Percentiles rank a stretch among this genome's conserved stretches.
phyloP scores from a whole-genome alignment of 2,113 vertebrate genomes.

The Halichoeres trimaculatus region DNA sequence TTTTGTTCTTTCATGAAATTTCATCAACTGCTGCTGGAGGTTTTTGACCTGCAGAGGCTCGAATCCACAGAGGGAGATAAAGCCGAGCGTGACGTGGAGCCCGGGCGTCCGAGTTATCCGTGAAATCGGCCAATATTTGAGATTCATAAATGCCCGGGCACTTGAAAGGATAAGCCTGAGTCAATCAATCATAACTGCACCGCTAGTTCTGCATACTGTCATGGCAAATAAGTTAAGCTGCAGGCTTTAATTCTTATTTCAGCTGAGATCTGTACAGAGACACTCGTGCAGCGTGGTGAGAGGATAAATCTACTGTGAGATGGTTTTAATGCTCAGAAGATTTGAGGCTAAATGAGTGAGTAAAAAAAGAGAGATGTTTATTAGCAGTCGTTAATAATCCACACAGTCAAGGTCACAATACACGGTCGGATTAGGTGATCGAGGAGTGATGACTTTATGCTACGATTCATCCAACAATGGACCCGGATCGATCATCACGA shows the following conservation, averaged over 20 bases:
- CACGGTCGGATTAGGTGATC: no score
- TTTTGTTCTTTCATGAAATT: constrained; percentile 58
- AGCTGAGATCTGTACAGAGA: constrained; percentile 40
- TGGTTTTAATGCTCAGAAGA: neutral
- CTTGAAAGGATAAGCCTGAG: constrained; percentile 54
- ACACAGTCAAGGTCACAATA: no score
- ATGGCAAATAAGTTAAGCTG: constrained; percentile 50
- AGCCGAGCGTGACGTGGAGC: constrained; percentile 28
- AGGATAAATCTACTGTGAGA: constrained; percentile 23
- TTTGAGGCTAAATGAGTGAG: neutral
- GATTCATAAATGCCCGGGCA: constrained; percentile 46
- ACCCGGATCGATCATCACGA: no score
- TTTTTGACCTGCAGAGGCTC: constrained; percentile 33
- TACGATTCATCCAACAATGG: no score
- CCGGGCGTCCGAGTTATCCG: constrained; percentile 13
- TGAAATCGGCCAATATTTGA: constrained; percentile 67
- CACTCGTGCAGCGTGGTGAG: constrained; percentile 1
- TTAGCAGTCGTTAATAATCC: no score
- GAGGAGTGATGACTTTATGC: no score
- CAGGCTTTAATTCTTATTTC: constrained; percentile 42
- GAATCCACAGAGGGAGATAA: constrained; percentile 31
- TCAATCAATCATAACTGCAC: constrained; percentile 47
- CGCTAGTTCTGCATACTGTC: constrained; percentile 53
- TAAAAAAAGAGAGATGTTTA: neutral
- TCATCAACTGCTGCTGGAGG: constrained; percentile 57